Base-by-base conservation (phyloP, 2,797 vertebrate genomes). In the Sebastes vulpes region DNA sequence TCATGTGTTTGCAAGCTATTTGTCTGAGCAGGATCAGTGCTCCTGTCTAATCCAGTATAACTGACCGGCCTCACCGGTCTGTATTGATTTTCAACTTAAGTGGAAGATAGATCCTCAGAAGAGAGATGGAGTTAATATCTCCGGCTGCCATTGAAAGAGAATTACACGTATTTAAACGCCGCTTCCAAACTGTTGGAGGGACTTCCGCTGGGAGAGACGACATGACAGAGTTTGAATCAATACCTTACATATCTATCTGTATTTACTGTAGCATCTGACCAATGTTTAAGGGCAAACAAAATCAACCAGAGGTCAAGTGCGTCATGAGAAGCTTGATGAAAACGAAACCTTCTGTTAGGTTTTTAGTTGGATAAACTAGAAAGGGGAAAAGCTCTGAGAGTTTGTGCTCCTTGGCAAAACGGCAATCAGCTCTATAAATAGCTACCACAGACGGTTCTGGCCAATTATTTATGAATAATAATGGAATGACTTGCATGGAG, bases 391-490 rank as follows among this genome's bases (percentile, higher is more conserved):
- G 25, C 65, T 81, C 53, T 54, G 69, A 82, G 77, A 90, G 71
- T 85, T 84, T 79, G 66, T 78, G 60, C 58, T 86, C 75, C 52
- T 85, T 84, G 72, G 89, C 83, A 86, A 92, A 94, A 88, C 71
- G 78, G 82, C 73, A 84, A 92, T 91, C 77, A 82, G 67, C 71
- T 89, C 92, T 93, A 93, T 91, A 92, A 95, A 95, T 93, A 95
- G 91, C 75, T 76, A 28, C 58, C 65, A 72, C 88, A 88, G 86
- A 88, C 81, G 42, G 85, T 88, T 81, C 77, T 87, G 75, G 85
- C 91, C 91, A 95, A 94, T 94, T 93, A 95, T 94, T 92, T 93
- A 92, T 93, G 90, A 94, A 93, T 93, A 94, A 92, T 94, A 93
- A 95, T 91, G 85, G 89, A 93, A 90, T 75, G 82, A 93, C 84